These are phyloP conservation scores for Cheiracanthium punctorium DNA, from an alignment of 2,888 invertebrate species.

Conservation along the genomic window DNA sequence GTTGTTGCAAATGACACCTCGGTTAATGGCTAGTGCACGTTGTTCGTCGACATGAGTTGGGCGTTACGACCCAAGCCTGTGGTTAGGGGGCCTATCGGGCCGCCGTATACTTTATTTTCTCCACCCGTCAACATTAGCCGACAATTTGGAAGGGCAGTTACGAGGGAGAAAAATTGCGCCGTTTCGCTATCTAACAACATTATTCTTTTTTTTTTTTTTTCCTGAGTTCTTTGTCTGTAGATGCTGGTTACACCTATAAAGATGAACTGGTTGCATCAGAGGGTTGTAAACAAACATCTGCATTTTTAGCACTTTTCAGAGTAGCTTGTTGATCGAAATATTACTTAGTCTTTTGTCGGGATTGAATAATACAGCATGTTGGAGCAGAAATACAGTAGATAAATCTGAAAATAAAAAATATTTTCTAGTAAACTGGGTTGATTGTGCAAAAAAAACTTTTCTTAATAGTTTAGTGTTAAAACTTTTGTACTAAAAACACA, in stretches of 20 bases:
- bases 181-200: not conserved
- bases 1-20: slow-evolving; percentile 49
- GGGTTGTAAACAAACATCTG: not conserved
- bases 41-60: slow-evolving; percentile 26
- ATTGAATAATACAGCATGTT: too few relatives aligned
- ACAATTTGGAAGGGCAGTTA: slow-evolving; percentile 21
- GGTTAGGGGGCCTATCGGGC: slow-evolving; percentile 24
- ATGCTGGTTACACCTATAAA: not conserved
- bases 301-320: not conserved
- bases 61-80: slow-evolving; percentile 21
- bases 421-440: too few relatives aligned
- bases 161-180: not conserved
- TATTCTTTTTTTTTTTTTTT: not conserved
- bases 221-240: too few relatives aligned
- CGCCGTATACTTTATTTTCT: slow-evolving; percentile 22
- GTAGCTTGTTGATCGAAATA: too few relatives aligned
- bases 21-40: slow-evolving; percentile 48
- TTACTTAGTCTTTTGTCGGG: too few relatives aligned
- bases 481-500: too few relatives aligned
- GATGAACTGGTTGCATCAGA: not conserved
- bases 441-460: too few relatives aligned
- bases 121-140: slow-evolving; percentile 27
- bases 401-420: too few relatives aligned
- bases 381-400: too few relatives aligned
- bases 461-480: too few relatives aligned